Evolutionary conservation across 2,888 invertebrate species (phyloP), one percentile per base, ranked within the genome.

Genomic region (Drosophila barbarae): DNA sequence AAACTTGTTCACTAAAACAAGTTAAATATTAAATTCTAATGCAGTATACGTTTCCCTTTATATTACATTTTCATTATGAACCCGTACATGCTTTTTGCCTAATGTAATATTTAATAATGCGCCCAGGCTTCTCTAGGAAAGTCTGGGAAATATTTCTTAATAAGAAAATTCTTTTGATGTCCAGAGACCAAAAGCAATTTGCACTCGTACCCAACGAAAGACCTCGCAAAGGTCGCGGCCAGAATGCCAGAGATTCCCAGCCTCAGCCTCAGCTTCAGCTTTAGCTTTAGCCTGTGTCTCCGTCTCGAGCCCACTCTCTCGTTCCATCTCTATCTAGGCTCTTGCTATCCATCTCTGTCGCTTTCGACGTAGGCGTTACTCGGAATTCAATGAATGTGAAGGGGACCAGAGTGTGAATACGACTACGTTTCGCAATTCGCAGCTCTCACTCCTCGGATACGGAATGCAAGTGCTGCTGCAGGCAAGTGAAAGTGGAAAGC

Each of bases 111-210:
- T 64, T 64, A 54, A 64, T 64, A 64, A 54, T 28, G 38, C 42
- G 15, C 35, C 15, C 18, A 41, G 23, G 21, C 39, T 21, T 39
- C 39, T 38, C 38, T 47, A 18, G 46, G 5, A 41, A 26, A 18
- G 46, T 47, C 46, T 8, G 30, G 41, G 30, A 61, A 70, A 66
- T 68, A 65, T 74, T 77, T 69, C 30, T 35, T 67, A 65, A 80
- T 68, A 63, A 46, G 57, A 44, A 74, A 77, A 77, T 78, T 77
- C 78, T 68, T 69, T 84, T 78, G 78, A 77, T 80, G 77, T 68
- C 66, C 70, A 28, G 64, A 51, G 41, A 70, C 56, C 58, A 65
- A 69, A 57, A 65, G 69, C 66, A 75, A 69, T 81, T 81, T 65
- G 64, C 36, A 35, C 30, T 81, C 54, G 47, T 21, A 35, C 30